Evolutionary conservation across 2,888 invertebrate species (phyloP).

Genomic region (Anticlea derivata): DNA sequence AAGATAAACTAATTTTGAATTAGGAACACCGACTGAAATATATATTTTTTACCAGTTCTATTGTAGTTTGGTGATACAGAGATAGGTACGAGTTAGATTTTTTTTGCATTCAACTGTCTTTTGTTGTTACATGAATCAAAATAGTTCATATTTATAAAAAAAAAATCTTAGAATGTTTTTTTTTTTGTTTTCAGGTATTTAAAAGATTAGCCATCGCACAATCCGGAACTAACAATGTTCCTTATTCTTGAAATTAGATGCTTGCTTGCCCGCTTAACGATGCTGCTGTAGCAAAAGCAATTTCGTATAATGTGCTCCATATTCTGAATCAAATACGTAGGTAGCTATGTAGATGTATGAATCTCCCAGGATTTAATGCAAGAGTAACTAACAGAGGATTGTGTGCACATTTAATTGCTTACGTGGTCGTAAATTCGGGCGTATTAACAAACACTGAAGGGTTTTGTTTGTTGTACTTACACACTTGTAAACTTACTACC

Average conservation of each 20-base stretch:
- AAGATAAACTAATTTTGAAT: too few relatives aligned
- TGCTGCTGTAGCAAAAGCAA: conserved; percentile 21
- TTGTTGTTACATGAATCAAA: too few relatives aligned
- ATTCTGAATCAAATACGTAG: conserved; percentile 16
- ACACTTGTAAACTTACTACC: too few relatives aligned
- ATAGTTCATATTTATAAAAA: too few relatives aligned
- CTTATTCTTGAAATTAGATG: conserved; percentile 25
- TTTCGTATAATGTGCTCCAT: conserved; percentile 23
- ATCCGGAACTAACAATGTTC: conserved; percentile 21
- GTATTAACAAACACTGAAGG: conserved; percentile 13
- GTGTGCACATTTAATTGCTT: conserved; percentile 24
- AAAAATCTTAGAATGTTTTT: too few relatives aligned
- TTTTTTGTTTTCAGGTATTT: neutral
- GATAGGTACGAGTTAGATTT: too few relatives aligned
- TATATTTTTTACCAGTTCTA: too few relatives aligned
- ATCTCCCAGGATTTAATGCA: conserved; percentile 29
- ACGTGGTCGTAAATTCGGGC: conserved; percentile 16
- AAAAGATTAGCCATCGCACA: conserved; percentile 21
- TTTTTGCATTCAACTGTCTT: too few relatives aligned
- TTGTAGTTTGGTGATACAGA: too few relatives aligned
- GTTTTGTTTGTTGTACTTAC: neutral
- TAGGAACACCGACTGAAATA: too few relatives aligned
- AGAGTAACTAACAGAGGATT: conserved; percentile 22
- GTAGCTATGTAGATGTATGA: conserved; percentile 3
- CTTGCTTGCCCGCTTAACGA: conserved; percentile 23